Evolutionary conservation across 2,888 invertebrate species (phyloP), one percentile per base, ranked within the genome.

Genomic region (Ceriagrion tenellum): DNA sequence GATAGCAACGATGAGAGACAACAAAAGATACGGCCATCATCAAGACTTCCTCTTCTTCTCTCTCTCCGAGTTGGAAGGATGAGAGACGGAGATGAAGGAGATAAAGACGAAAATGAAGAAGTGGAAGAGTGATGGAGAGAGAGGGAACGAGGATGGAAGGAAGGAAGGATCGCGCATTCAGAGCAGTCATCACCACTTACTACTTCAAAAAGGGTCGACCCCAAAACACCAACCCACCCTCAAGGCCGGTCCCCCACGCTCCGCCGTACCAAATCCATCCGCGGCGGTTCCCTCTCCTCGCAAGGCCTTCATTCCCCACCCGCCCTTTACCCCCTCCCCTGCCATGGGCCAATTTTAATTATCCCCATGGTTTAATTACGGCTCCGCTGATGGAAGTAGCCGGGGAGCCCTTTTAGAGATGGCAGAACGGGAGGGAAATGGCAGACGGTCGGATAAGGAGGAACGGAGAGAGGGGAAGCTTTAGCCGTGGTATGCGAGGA

Each of bases 281-380:
- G 59, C 59, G 23, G 59, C 59, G 13, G 16, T 56, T 56, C 20
- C n/a, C 8, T 8, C 47, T 47, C 8, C 47, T 8, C 8, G 8
- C 47, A 2, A 47, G 8, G 47, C 59, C 59, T 16, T n/a, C 69
- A 26, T 20, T 23, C 69, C 69, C 10, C 16, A n/a, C 26, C 6
- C 26, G 3, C 26, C 69, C 69, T n/a, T 18, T 47, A 47, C 40
- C 3, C 47, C 88, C 40, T 40, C n/a, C 88, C 47, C 47, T 40
- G 40, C 47, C 47, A 47, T 26, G 88, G 55, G 88, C 88, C 88
- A 88, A 88, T 88, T 88, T 88, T 88, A 88, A 88, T 88, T 88
- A 88, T 88, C 88, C 88, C 88, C 88, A 88, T 88, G 88, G 47
- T 88, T 88, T 88, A 88, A 88, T 88, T 88, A 88, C 88, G 88